These are phyloP conservation scores for Boleophthalmus pectinirostris DNA, from an alignment of 2,113 vertebrate genomes.

Conservation along the genomic window DNA sequence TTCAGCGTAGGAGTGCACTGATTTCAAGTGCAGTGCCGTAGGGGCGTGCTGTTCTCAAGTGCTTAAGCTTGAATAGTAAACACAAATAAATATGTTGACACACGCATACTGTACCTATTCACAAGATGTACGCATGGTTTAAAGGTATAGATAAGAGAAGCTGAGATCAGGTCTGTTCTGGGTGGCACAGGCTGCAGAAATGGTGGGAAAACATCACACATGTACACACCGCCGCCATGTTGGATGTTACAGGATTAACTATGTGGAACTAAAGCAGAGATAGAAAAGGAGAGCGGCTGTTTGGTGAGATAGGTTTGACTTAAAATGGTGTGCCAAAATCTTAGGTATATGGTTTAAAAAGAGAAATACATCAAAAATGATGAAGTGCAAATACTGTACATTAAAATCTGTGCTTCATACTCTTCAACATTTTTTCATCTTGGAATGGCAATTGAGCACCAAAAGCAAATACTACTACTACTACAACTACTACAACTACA, in stretches of 20 bases:
- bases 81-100: conserved; percentile 8
- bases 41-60: conserved; percentile 31
- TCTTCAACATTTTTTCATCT: too few relatives aligned
- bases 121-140: conserved; percentile 3
- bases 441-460: too few relatives aligned
- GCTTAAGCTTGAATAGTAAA: conserved; percentile 25
- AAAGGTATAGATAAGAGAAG: neutral
- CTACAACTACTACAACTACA: too few relatives aligned
- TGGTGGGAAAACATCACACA: neutral
- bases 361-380: neutral
- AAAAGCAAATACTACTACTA: too few relatives aligned
- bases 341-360: neutral
- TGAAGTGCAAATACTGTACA: too few relatives aligned
- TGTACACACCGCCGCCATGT: conserved; percentile 27
- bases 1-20: conserved; percentile 37
- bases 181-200: conserved; percentile 19
- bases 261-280: conserved; percentile 50
- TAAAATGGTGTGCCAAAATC: neutral
- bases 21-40: conserved; percentile 36
- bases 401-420: too few relatives aligned
- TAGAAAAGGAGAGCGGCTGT: conserved; percentile 30
- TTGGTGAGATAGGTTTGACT: neutral
- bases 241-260: conserved; percentile 54
- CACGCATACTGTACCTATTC: neutral
- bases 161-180: conserved; percentile 8